phyloP scores from a whole-genome alignment of 2,888 invertebrate species.

The Dichetophora obliterata region DNA sequence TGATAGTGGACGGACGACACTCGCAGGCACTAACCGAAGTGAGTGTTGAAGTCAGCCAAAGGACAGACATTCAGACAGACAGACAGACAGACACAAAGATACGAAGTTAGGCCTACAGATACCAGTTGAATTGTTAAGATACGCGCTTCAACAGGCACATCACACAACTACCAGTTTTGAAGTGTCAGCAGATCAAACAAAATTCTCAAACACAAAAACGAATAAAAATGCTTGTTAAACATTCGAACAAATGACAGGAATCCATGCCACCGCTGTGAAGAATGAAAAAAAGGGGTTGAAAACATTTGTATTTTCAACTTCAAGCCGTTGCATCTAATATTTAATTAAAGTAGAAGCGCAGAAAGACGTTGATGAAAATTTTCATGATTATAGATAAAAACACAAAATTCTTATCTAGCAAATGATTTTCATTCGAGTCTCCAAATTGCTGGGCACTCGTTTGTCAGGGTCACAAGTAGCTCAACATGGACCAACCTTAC shows the following conservation, averaged over 20 bases:
- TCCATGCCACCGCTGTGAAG: neutral
- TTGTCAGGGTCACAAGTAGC: too few species aligned
- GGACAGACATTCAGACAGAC: neutral
- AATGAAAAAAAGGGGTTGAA: too few species aligned
- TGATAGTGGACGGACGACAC: neutral
- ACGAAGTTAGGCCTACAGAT: neutral
- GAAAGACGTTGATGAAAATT: too few species aligned
- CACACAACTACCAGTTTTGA: conserved; percentile 2
- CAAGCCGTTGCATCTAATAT: too few species aligned
- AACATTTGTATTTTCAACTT: too few species aligned
- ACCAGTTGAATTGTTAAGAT: conserved; percentile 7
- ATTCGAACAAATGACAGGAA: neutral
- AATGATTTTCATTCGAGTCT: too few species aligned
- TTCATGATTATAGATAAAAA: too few species aligned
- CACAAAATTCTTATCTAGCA: too few species aligned
- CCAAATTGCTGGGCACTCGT: too few species aligned
- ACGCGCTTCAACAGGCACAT: conserved; percentile 9
- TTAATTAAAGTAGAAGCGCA: too few species aligned
- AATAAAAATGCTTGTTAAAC: neutral
- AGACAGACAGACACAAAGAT: neutral
- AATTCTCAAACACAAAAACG: conserved; percentile 6
- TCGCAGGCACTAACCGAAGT: neutral
- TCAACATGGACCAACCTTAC: too few species aligned
- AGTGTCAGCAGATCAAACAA: conserved; percentile 20
- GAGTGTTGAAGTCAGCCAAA: neutral